phyloP scores from a whole-genome alignment of 2,888 invertebrate species.

The Ecdyonurus torrentis region DNA sequence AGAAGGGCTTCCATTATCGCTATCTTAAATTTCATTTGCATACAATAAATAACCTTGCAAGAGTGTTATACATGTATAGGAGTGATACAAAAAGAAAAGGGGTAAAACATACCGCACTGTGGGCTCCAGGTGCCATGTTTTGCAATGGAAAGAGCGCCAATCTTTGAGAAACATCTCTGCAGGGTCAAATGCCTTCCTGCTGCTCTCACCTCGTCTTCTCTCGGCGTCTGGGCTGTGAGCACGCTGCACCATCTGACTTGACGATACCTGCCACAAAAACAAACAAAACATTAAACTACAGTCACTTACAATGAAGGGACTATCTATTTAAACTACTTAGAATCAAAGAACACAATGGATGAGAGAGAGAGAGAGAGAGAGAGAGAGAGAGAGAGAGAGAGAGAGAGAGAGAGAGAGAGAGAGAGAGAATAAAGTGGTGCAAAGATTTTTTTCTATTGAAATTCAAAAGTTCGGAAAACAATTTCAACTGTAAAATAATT shows the following conservation, averaged over 20 bases:
- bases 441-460: too few species aligned
- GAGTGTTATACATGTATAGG: too few species aligned
- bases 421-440: slow-evolving; percentile 13
- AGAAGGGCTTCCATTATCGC: too few species aligned
- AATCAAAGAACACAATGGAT: too few species aligned
- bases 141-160: slow-evolving; percentile 80
- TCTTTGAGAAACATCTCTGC: slow-evolving; percentile 58
- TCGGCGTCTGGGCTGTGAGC: slow-evolving; percentile 28
- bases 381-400: slow-evolving; percentile 8
- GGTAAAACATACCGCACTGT: slow-evolving; percentile 47
- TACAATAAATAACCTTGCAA: too few species aligned
- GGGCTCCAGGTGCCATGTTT: slow-evolving; percentile 93
- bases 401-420: slow-evolving; percentile 7
- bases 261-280: too few species aligned
- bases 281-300: not conserved
- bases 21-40: too few species aligned
- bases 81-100: too few species aligned
- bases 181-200: slow-evolving; percentile 27
- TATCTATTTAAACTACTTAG: not conserved
- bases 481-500: too few species aligned
- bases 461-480: too few species aligned
- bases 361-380: slow-evolving; percentile 8
- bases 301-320: not conserved
- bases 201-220: slow-evolving; percentile 23
- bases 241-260: slow-evolving; percentile 17